Conservation (phyloP, 2,888 invertebrate species). For the Parapristionchus giblindavisi region DNA sequence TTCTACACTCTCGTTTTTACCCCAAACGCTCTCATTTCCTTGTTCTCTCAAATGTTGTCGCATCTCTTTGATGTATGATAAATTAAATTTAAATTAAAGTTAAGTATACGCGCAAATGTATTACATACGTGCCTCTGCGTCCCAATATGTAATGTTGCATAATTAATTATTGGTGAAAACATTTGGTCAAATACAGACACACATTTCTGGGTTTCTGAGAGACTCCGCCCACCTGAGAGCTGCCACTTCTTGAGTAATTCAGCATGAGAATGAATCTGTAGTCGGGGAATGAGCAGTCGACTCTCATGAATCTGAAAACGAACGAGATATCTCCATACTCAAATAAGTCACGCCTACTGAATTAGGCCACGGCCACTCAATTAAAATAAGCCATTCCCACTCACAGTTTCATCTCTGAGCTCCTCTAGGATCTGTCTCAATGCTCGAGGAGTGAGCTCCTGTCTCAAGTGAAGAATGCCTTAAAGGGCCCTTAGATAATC, state of each 20-base stretch:
- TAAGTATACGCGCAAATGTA: too few species aligned
- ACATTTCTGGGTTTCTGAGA: too few species aligned
- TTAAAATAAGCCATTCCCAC: slow-evolving; percentile 6
- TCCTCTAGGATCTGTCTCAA: not conserved
- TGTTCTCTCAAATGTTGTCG: too few species aligned
- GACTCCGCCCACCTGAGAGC: slow-evolving; percentile 18
- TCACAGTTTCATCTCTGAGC: slow-evolving; percentile 1
- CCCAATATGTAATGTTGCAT: not conserved
- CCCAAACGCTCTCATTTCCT: too few species aligned
- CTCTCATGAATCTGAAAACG: slow-evolving; percentile 3
- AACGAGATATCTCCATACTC: not conserved
- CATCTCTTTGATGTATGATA: too few species aligned
- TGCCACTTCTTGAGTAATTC: slow-evolving; percentile 28
- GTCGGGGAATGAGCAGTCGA: slow-evolving; percentile 3
- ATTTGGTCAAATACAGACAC: slow-evolving; percentile 2
- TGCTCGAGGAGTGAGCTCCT: slow-evolving; percentile 6
- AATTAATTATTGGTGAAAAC: not conserved
- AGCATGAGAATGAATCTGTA: slow-evolving; percentile 20
- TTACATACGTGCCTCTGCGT: too few species aligned
- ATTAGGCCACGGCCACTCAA: not conserved
- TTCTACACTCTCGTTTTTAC: not conserved
- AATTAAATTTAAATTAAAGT: too few species aligned
- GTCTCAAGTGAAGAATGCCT: slow-evolving; percentile 21
- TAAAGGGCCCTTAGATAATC: not conserved
- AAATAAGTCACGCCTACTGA: not conserved